Evolutionary conservation across 1,140 invertebrate species (phyloP).

Genomic region (Thereuonema tuberculata): DNA sequence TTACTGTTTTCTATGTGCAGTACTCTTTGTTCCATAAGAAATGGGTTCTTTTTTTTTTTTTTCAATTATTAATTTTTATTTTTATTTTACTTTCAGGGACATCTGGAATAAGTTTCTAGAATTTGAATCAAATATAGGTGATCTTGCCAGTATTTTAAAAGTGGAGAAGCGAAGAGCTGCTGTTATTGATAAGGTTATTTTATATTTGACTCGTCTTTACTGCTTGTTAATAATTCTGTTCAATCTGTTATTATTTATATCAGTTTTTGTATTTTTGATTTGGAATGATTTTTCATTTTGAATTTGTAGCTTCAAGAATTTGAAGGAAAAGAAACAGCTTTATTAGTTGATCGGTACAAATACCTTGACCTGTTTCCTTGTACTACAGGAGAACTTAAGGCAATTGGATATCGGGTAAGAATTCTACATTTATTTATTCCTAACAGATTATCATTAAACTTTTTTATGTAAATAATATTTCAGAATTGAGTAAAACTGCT

Average conservation of each 20-base stretch:
- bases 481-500: neutral
- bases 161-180: constrained; percentile 86
- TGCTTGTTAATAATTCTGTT: no score
- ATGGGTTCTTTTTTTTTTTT: no score
- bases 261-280: no score
- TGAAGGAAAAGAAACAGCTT: constrained; percentile 90
- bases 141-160: constrained; percentile 93
- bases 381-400: constrained; percentile 65
- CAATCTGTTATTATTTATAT: neutral
- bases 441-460: neutral
- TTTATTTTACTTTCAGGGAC: constrained; percentile 46
- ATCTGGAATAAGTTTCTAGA: constrained; percentile 98
- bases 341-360: constrained; percentile 88
- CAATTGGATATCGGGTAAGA: constrained; percentile 39
- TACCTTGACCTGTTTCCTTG: constrained; percentile 90
- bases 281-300: no score
- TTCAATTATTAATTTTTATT: neutral
- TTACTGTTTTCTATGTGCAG: no score
- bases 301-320: constrained; percentile 75
- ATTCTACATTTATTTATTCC: no score
- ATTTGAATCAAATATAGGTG: constrained; percentile 97
- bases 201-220: no score
- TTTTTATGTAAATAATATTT: no score
- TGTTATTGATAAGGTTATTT: constrained; percentile 72
- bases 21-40: no score